These are phyloP conservation scores for Penaeus chinensis DNA, from an alignment of 1,140 invertebrate species.

Conservation along the genomic window DNA sequence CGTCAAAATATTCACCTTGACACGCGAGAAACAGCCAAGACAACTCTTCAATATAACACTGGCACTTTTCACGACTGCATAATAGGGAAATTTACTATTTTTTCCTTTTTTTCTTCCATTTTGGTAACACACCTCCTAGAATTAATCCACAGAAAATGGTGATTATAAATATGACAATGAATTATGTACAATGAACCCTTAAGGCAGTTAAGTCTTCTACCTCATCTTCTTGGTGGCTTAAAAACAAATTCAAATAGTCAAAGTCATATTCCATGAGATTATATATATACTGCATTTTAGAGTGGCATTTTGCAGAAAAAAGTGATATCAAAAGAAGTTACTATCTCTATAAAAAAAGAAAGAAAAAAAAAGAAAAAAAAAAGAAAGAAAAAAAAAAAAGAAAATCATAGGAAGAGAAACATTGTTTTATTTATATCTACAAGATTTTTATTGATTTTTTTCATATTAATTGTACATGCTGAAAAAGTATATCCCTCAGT, in stretches of 20 bases:
- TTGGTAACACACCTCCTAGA: constrained; percentile 48
- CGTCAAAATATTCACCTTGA: not conserved
- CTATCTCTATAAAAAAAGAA: no score
- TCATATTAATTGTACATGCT: not conserved
- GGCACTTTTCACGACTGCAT: constrained; percentile 4
- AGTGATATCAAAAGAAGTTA: no score
- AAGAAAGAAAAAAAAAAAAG: no score
- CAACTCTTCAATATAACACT: constrained; percentile 38
- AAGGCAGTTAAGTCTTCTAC: not conserved
- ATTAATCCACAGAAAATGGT: constrained; percentile 56
- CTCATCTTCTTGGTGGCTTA: constrained; percentile 12
- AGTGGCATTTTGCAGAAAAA: no score
- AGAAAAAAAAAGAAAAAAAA: not conserved
- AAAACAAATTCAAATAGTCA: not conserved
- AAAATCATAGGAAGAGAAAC: not conserved
- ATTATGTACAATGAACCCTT: constrained; percentile 56
- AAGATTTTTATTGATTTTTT: constrained; percentile 13
- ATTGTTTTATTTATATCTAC: constrained; percentile 1
- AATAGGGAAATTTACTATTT: no score
- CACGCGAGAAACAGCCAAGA: constrained; percentile 14
- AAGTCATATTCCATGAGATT: not conserved
- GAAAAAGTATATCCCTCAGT: constrained; percentile 41
- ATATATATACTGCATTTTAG: no score
- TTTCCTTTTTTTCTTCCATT: constrained; percentile 11
- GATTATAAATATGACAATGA: constrained; percentile 61